Conservation (phyloP, 2,113 vertebrate genomes). For the Pituophis catenifer region DNA sequence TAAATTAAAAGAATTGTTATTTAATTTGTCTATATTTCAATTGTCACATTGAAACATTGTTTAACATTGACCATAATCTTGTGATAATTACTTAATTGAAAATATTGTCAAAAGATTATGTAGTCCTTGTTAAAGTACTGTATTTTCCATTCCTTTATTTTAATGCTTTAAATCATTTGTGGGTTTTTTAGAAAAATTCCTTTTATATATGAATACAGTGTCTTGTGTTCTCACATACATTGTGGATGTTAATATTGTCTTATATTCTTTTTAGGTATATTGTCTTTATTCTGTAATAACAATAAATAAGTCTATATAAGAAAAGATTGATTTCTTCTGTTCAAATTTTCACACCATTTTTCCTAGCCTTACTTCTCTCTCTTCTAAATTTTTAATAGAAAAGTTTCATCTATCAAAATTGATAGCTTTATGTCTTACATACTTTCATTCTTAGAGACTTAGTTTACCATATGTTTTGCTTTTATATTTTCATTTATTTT, state of each 20-base stretch:
- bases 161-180: conserved; percentile 30
- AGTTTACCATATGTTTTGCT: conserved; percentile 1
- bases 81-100: not conserved
- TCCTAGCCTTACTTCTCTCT: conserved; percentile 25
- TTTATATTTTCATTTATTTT: conserved; percentile 6
- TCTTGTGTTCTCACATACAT: conserved; percentile 51
- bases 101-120: conserved; percentile 36
- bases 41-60: conserved; percentile 24
- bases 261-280: conserved; percentile 48
- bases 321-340: conserved; percentile 68
- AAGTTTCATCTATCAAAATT: conserved; percentile 21
- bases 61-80: conserved; percentile 35
- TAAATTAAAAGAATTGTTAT: conserved; percentile 34
- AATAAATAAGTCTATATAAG: conserved; percentile 68
- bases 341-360: conserved; percentile 43
- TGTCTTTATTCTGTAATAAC: conserved; percentile 66
- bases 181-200: conserved; percentile 42
- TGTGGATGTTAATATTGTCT: conserved; percentile 54
- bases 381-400: not conserved
- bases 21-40: conserved; percentile 32
- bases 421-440: conserved; percentile 11
- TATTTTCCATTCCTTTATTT: conserved; percentile 55
- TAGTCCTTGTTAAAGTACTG: conserved; percentile 38
- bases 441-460: not conserved
- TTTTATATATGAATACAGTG: conserved; percentile 39